Conservation (phyloP, 2,888 invertebrate species). For the Tetanocera ferruginea region DNA sequence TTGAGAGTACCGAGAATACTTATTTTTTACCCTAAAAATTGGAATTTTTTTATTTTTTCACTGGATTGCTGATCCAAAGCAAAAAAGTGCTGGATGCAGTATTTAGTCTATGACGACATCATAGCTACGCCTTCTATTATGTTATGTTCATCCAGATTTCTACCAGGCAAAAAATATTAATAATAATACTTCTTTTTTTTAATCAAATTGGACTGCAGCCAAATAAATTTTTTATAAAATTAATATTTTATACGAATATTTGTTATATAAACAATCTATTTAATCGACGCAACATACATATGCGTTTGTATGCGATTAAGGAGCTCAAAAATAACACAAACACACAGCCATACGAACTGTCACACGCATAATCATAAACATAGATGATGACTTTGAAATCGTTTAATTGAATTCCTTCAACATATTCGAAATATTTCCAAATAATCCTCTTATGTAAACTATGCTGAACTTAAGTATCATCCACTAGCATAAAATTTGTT, state of each 20-base stretch:
- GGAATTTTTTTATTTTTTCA: too few relatives aligned
- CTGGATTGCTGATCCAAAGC: too few relatives aligned
- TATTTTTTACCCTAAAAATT: too few relatives aligned
- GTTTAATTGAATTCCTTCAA: not conserved
- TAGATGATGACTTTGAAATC: not conserved
- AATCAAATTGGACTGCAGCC: conserved; percentile 6
- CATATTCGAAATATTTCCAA: too few relatives aligned
- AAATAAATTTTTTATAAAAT: not conserved
- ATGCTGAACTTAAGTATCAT: too few relatives aligned
- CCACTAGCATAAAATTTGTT: not conserved
- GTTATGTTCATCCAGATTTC: too few relatives aligned
- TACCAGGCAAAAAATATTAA: too few relatives aligned
- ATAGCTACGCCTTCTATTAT: too few relatives aligned
- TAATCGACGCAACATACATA: not conserved
- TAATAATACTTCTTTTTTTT: not conserved
- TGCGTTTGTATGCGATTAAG: not conserved
- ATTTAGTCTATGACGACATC: too few relatives aligned
- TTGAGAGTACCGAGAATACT: too few relatives aligned
- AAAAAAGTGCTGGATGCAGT: too few relatives aligned
- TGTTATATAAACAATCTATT: not conserved
- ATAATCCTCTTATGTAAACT: too few relatives aligned
- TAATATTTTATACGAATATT: not conserved
- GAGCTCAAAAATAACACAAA: not conserved
- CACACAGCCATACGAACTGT: not conserved
- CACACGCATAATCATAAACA: not conserved